These are phyloP conservation scores for Mesorhabditis spiculigera DNA, from an alignment of 2,888 invertebrate genomes.

Conservation along the genomic window DNA sequence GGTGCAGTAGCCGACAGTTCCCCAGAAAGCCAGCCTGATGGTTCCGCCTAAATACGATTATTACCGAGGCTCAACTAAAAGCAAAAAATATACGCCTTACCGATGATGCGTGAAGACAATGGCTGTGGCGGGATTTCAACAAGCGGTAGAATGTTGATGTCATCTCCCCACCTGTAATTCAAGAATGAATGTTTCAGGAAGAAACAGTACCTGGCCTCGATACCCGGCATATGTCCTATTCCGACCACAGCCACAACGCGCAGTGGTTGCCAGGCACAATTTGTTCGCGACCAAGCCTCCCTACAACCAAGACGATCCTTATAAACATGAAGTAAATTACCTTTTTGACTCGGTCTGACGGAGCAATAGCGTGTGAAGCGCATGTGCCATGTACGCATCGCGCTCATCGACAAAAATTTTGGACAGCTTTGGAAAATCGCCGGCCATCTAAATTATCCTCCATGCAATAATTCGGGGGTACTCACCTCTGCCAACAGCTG, in stretches of 20 bases:
- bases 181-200: too few relatives aligned
- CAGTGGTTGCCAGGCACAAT: constrained; percentile 28
- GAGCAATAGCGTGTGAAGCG: constrained; percentile 33
- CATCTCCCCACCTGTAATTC: constrained; percentile 67
- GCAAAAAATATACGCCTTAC: not conserved
- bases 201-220: constrained; percentile 67
- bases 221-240: constrained; percentile 89
- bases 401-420: constrained; percentile 75
- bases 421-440: constrained; percentile 84
- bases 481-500: constrained; percentile 76
- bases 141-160: constrained; percentile 28
- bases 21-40: constrained; percentile 27
- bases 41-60: constrained; percentile 9
- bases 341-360: constrained; percentile 34
- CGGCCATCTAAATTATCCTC: constrained; percentile 70
- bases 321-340: not conserved
- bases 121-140: constrained; percentile 28
- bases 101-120: not conserved
- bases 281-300: not conserved
- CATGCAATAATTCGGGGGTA: constrained; percentile 20
- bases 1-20: constrained; percentile 34
- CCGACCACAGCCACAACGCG: constrained; percentile 94
- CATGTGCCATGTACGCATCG: constrained; percentile 81
- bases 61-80: constrained; percentile 12
- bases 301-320: not conserved